These are phyloP conservation scores for Carpatolechia fugitivella DNA, from an alignment of 2,888 invertebrate genomes.

Conservation along the genomic window DNA sequence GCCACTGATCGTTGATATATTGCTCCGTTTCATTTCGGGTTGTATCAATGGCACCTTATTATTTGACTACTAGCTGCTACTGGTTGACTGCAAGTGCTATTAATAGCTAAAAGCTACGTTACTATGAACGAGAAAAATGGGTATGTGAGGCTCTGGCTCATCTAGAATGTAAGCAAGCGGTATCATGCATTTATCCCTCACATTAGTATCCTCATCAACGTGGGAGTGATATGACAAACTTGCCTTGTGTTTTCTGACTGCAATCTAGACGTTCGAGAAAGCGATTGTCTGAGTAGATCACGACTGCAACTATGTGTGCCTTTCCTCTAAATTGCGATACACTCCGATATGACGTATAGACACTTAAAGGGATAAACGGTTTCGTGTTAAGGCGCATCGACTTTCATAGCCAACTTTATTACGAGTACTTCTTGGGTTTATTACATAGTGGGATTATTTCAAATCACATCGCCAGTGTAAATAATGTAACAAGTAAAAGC, in stretches of 20 bases:
- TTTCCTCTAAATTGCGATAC: constrained; percentile 45
- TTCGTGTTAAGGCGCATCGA: constrained; percentile 31
- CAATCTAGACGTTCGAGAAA: constrained; percentile 47
- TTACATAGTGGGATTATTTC: too few species aligned
- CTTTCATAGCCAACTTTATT: constrained; percentile 28
- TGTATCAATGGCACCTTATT: neutral
- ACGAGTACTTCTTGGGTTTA: constrained; percentile 10
- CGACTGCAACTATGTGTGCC: constrained; percentile 42
- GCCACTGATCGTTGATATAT: neutral
- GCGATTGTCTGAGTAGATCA: constrained; percentile 44
- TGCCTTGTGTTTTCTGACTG: constrained; percentile 31
- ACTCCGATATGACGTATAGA: constrained; percentile 39
- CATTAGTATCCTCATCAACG: constrained; percentile 25
- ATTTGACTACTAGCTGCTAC: neutral
- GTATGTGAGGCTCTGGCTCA: too few species aligned
- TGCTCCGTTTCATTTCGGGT: neutral
- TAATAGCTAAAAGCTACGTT: too few species aligned
- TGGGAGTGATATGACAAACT: constrained; percentile 42
- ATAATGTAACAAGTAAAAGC: neutral
- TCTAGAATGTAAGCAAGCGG: constrained; percentile 18
- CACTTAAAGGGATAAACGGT: constrained; percentile 45
- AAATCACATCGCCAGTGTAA: too few species aligned
- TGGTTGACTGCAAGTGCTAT: too few species aligned
- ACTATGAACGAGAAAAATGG: too few species aligned
- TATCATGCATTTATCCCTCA: constrained; percentile 16